These are phyloP conservation scores for Centruroides sculpturatus DNA, from an alignment of 1,140 invertebrate genomes.

Conservation along the genomic window DNA sequence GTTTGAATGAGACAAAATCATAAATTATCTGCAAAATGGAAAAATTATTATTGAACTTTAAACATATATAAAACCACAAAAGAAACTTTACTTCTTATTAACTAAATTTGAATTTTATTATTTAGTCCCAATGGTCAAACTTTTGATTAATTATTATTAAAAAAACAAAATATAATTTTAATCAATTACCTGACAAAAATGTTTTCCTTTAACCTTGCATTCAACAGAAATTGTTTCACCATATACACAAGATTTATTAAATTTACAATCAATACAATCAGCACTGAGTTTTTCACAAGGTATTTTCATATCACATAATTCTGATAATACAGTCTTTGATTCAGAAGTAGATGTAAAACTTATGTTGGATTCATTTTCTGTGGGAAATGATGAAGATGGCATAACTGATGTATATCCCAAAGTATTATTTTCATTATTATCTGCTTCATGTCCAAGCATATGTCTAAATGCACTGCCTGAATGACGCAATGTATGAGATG, in stretches of 20 bases:
- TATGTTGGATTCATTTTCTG: conserved; percentile 5
- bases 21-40: too few species aligned
- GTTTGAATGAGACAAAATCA: too few species aligned
- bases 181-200: conserved; percentile 22
- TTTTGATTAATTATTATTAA: too few species aligned
- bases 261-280: conserved; percentile 33
- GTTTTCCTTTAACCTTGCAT: conserved; percentile 23
- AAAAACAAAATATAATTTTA: too few species aligned
- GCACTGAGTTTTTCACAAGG: conserved; percentile 23
- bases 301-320: conserved; percentile 16
- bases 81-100: too few species aligned
- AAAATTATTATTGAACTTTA: too few species aligned
- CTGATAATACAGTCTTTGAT: not conserved
- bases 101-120: too few species aligned
- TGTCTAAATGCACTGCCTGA: conserved; percentile 4
- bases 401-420: too few species aligned
- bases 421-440: conserved; percentile 1
- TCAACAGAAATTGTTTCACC: conserved; percentile 30
- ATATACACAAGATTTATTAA: conserved; percentile 32
- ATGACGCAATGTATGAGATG: conserved; percentile 34
- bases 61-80: too few species aligned
- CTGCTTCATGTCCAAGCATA: conserved; percentile 6
- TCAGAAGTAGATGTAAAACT: conserved; percentile 1
- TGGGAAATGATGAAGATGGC: not conserved
- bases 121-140: too few species aligned